Conservation (phyloP, 2,888 invertebrate species). For the Sisyra nigra region DNA sequence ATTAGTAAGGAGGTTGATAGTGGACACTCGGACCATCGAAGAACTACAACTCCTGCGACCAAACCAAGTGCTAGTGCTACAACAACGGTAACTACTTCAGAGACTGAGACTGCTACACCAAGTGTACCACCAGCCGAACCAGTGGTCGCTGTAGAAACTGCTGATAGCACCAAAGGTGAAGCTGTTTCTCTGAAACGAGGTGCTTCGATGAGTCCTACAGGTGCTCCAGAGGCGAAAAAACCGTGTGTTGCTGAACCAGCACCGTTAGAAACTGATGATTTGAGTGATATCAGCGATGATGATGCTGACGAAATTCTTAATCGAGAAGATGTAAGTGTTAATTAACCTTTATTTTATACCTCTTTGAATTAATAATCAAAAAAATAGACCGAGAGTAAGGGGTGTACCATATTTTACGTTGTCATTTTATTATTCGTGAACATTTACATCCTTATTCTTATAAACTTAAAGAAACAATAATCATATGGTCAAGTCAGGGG, state of each 20-base stretch:
- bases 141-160: slow-evolving; percentile 25
- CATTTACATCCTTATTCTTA: no score
- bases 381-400: no score
- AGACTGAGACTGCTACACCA: slow-evolving; percentile 14
- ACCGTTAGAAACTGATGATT: slow-evolving; percentile 41
- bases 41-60: slow-evolving; percentile 6
- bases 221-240: slow-evolving; percentile 31
- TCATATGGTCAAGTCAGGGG: no score
- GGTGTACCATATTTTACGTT: no score
- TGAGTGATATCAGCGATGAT: slow-evolving; percentile 80
- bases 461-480: no score
- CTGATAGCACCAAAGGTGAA: slow-evolving; percentile 16
- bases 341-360: no score
- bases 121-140: slow-evolving; percentile 11
- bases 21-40: slow-evolving; percentile 12
- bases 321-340: slow-evolving; percentile 37
- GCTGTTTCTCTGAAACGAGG: slow-evolving; percentile 19
- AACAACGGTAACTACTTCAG: slow-evolving; percentile 8
- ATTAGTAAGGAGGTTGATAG: not conserved
- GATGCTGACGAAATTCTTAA: slow-evolving; percentile 79
- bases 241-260: slow-evolving; percentile 27
- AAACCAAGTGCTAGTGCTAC: slow-evolving; percentile 10
- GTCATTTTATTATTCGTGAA: no score
- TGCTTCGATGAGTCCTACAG: slow-evolving; percentile 24
- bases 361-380: no score